These are phyloP conservation scores for Aptenodytes forsteri DNA, from an alignment of 2,113 vertebrate species.

Conservation along the genomic window DNA sequence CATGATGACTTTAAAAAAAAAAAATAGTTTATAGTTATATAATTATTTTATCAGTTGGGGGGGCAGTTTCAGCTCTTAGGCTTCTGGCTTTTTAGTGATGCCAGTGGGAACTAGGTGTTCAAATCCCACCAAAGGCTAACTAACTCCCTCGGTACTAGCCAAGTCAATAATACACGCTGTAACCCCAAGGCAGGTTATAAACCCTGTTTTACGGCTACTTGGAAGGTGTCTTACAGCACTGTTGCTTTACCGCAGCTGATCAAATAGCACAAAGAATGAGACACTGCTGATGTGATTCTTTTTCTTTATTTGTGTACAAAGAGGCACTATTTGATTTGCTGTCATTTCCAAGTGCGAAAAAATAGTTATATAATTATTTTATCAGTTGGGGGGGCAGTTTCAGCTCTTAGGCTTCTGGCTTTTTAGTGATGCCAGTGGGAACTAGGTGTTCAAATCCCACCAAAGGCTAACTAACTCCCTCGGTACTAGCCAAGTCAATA, in stretches of 20 bases:
- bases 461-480: neutral
- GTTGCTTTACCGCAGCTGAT: neutral
- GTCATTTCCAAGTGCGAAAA: neutral
- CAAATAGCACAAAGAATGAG: neutral
- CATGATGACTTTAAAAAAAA: neutral
- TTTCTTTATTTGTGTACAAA: neutral
- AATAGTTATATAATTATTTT: no score
- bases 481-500: neutral
- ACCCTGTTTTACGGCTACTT: neutral
- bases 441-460: neutral
- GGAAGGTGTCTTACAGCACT: neutral
- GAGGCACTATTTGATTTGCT: neutral
- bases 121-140: neutral
- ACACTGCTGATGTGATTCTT: neutral
- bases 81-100: neutral
- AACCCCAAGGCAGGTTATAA: neutral
- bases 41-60: neutral
- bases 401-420: neutral
- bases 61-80: neutral
- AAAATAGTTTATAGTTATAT: neutral
- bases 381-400: fast-evolving
- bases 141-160: neutral
- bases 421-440: neutral
- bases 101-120: neutral
- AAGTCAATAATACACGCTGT: neutral